Base-by-base conservation (phyloP, 1,140 invertebrate species). In the Achatina immaculata region DNA sequence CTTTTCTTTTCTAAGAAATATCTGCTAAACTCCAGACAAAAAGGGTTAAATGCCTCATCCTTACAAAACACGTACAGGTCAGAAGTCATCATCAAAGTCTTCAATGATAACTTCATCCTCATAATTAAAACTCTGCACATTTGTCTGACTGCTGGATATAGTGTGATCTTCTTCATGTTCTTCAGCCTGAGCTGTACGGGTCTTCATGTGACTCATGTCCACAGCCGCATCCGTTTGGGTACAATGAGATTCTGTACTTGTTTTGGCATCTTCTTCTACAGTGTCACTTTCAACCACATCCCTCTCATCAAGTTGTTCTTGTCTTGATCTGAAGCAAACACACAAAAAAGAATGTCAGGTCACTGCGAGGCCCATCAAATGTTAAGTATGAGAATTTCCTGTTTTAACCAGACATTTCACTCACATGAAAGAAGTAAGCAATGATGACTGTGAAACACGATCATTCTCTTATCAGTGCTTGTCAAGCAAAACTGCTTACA, bases 91-190 rank as follows among this genome's bases (percentile, higher is more conserved):
- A 78, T 86, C 85, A 84, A 84, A 87, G 42, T 88, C 87, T 42
- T 86, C 86, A 58, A 87, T 87, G 14, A 78, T 69, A 31, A 83
- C 62, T n/a, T 88, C 87, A 24, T 86, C 84, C 6, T 86, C 84
- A 36, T 87, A 85, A n/a, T 83, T 79, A 55, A 82, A 81, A 36
- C 76, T 78, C 36, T 79, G 81, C 9, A 62, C 76, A 19, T 78
- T 74, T 28, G 84, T 81, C 80, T 87, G 85, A 82, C 85, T 88
- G 75, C 45, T 81, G 42, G 83, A 73, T 28, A 88, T 76, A 58
- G 58, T 72, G 48, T 85, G 84, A 51, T 83, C 81, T 76, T 78
- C 80, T 71, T 83, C 83, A 34, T 78, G 45, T 38, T 74, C 31
- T 31, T 31, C 42, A 45, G 42, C n/a, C n/a, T n/a, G n/a, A n/a